Evolutionary conservation across 1,140 invertebrate genomes (phyloP).

Genomic region (Eupristina koningsbergeri): DNA sequence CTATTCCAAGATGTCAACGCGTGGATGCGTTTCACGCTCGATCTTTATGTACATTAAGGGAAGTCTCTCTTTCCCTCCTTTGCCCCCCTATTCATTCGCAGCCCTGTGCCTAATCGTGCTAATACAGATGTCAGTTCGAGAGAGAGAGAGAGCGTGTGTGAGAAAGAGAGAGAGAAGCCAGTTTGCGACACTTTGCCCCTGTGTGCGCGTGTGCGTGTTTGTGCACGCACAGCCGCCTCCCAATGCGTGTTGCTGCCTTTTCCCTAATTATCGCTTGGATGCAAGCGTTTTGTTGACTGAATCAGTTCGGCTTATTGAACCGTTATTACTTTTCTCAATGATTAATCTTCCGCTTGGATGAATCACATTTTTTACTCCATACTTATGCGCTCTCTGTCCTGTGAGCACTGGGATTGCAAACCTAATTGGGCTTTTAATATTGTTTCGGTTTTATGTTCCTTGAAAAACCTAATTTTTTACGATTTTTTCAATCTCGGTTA

Average conservation of each 20-base stretch:
- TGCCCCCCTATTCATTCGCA: neutral
- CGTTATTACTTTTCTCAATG: neutral
- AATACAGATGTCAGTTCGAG: constrained; percentile 61
- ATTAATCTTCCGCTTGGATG: neutral
- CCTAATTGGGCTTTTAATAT: too few relatives aligned
- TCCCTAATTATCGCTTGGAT: neutral
- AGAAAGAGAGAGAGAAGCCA: too few relatives aligned
- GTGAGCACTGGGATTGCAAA: too few relatives aligned
- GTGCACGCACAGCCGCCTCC: too few relatives aligned
- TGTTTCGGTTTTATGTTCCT: too few relatives aligned
- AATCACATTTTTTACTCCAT: neutral
- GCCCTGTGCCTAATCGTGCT: constrained; percentile 57
- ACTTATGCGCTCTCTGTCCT: too few relatives aligned
- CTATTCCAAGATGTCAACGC: constrained; percentile 9
- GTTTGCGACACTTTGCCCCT: constrained; percentile 22
- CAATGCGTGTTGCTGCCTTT: neutral
- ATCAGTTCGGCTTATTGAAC: neutral
- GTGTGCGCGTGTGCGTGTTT: neutral
- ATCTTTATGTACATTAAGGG: constrained; percentile 3
- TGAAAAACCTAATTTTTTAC: too few relatives aligned
- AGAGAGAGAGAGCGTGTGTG: too few relatives aligned
- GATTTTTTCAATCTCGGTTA: too few relatives aligned
- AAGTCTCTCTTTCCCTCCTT: constrained; percentile 4
- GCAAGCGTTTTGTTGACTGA: neutral
- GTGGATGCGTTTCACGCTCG: constrained; percentile 5